Conservation (phyloP, 2,113 vertebrate genomes). For the Sinocyclocheilus maitianheensis region DNA sequence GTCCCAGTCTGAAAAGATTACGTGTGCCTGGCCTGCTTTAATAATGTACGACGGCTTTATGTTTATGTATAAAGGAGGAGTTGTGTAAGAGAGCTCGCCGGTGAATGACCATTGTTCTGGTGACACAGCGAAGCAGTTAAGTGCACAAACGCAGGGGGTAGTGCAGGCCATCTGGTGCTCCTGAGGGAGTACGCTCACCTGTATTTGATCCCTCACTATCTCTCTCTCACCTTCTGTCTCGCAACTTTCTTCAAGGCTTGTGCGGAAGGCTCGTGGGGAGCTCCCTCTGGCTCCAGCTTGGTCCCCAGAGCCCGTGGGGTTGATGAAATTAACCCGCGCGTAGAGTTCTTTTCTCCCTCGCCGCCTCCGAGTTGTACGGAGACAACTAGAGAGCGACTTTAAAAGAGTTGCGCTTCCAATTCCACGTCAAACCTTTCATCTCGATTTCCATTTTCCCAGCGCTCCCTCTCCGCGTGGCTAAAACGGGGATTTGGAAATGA, state of each 20-base stretch:
- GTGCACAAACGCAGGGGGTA: conserved; percentile 51
- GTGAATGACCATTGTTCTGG: conserved; percentile 47
- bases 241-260: conserved; percentile 68
- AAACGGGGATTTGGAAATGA: conserved; percentile 21
- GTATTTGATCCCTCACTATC: conserved; percentile 54
- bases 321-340: conserved; percentile 77
- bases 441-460: conserved; percentile 35
- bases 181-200: conserved; percentile 58
- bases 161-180: conserved; percentile 63
- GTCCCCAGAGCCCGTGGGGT: conserved; percentile 67
- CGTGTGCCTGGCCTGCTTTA: conserved; percentile 66
- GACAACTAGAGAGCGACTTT: conserved; percentile 44
- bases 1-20: conserved; percentile 77
- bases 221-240: conserved; percentile 43
- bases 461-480: background rate
- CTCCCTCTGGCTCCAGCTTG: conserved; percentile 65
- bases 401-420: conserved; percentile 62
- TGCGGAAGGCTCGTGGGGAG: conserved; percentile 4
- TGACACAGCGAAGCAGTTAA: conserved; percentile 38
- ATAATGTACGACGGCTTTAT: conserved; percentile 67
- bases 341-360: conserved; percentile 58
- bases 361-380: conserved; percentile 70
- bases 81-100: conserved; percentile 28
- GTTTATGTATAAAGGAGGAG: conserved; percentile 64
- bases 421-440: background rate